Evolutionary conservation across 2,797 vertebrate genomes (phyloP), one percentile per base, ranked within the genome.

Genomic region (Molossus molossus): DNA sequence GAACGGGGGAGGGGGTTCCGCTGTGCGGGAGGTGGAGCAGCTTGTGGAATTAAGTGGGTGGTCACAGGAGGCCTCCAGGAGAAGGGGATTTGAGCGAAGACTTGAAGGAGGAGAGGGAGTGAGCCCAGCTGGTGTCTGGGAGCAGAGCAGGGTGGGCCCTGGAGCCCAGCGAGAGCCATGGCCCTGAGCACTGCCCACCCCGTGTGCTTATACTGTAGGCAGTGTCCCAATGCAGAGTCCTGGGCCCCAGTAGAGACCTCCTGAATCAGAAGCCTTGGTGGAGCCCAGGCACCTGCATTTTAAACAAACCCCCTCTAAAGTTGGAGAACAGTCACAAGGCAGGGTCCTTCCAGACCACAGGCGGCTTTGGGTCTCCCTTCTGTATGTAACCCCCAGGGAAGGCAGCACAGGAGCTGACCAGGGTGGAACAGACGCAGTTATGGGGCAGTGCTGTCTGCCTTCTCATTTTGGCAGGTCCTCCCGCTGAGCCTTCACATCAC

Each of bases 21-120:
- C 5, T 3, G 2, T 18, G 18, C 13, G 5, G 5, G 62, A 25
- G 0, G 27, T 23, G 27, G 15, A 25, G 21, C 5, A 9, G 21
- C 13, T 0, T 8, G 12, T 15, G 12, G 33, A 57, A 45, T 0
- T 11, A 21, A 3, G 7, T 3, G 17, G 8, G 89, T 40, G 14
- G 53, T 48, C 55, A 72, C 1, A 48, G 65, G 1, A 8, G 75
- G 57, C 55, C 75, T 76, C 50, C 9, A 6, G 48, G 83, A 73
- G 57, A 48, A 60, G 40, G 40, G 48, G 77, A 29, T 67, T 10
- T 57, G 81, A 45, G 33, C 45, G 18, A 65, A 72, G 33, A 27
- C 37, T 50, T 23, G n/a, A 7, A 91, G 79, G 72, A 45, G 37
- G 48, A 9, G 33, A 55, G 15, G 10, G 23, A 21, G 72, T 5